phyloP scores from a whole-genome alignment of 2,113 vertebrate species.

The Erythrocercus mccallii region DNA sequence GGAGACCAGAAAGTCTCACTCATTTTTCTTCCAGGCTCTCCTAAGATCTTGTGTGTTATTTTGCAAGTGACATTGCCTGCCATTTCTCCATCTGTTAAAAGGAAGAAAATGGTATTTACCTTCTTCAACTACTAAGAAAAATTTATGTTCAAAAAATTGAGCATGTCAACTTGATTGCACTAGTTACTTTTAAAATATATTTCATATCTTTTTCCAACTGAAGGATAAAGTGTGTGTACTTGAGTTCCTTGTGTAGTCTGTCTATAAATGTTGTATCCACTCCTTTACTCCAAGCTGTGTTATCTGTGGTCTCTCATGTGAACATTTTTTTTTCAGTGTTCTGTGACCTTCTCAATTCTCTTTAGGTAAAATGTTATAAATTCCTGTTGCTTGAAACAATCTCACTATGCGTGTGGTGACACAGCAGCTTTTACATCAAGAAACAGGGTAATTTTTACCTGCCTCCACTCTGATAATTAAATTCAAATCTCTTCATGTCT shows the following conservation, averaged over 20 bases:
- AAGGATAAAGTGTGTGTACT: not conserved
- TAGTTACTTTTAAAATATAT: not conserved
- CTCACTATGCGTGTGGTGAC: not conserved
- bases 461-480: not conserved
- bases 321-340: not conserved
- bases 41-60: not conserved
- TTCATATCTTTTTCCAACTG: not conserved
- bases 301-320: not conserved
- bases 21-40: not conserved
- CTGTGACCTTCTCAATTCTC: not conserved
- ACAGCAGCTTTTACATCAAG: not conserved
- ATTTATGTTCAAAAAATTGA: not conserved
- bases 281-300: not conserved
- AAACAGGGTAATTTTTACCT: not conserved
- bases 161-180: not conserved
- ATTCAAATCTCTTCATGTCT: not conserved
- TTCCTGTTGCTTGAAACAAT: not conserved
- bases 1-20: not conserved
- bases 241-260: not conserved
- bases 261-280: not conserved
- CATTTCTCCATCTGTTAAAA: not conserved
- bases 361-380: not conserved
- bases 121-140: not conserved
- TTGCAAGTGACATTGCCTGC: not conserved
- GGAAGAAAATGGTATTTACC: not conserved